Conservation (phyloP, 2,888 invertebrate species). For the Protodeltote pygarga region DNA sequence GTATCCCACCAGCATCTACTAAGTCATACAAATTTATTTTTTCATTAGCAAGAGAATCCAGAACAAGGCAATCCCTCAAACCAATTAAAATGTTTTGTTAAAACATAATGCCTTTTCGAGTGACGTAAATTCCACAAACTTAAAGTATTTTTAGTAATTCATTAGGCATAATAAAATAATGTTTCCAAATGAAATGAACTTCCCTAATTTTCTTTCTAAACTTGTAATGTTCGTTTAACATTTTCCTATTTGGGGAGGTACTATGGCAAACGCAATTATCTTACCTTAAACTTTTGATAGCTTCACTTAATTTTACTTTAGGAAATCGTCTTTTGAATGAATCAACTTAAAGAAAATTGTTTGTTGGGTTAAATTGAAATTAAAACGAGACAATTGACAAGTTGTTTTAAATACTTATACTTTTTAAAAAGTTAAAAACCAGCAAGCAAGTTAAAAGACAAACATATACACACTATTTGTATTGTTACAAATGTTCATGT, state of each 20-base stretch:
- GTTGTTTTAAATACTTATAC: too few relatives aligned
- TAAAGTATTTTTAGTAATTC: slow-evolving; percentile 17
- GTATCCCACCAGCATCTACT: too few relatives aligned
- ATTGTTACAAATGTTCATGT: too few relatives aligned
- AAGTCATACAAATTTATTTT: too few relatives aligned
- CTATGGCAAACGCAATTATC: slow-evolving; percentile 54
- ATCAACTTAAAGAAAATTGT: slow-evolving; percentile 43
- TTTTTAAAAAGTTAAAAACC: too few relatives aligned
- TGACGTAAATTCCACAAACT: background rate
- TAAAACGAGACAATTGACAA: background rate
- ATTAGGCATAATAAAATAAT: slow-evolving; percentile 32
- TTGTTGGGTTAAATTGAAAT: slow-evolving; percentile 35
- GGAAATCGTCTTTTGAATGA: slow-evolving; percentile 46
- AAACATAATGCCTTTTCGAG: background rate
- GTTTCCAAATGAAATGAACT: slow-evolving; percentile 37
- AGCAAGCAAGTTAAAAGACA: too few relatives aligned
- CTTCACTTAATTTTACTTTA: slow-evolving; percentile 46
- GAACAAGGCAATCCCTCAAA: too few relatives aligned
- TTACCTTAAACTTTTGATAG: slow-evolving; percentile 55
- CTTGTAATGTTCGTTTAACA: slow-evolving; percentile 57
- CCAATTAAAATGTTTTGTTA: too few relatives aligned
- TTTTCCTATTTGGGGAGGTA: slow-evolving; percentile 57
- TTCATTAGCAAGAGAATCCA: too few relatives aligned
- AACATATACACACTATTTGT: too few relatives aligned
- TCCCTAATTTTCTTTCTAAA: slow-evolving; percentile 45